Evolutionary conservation across 2,888 invertebrate species (phyloP), one percentile per base, ranked within the genome.

Genomic region (Tuta absoluta): DNA sequence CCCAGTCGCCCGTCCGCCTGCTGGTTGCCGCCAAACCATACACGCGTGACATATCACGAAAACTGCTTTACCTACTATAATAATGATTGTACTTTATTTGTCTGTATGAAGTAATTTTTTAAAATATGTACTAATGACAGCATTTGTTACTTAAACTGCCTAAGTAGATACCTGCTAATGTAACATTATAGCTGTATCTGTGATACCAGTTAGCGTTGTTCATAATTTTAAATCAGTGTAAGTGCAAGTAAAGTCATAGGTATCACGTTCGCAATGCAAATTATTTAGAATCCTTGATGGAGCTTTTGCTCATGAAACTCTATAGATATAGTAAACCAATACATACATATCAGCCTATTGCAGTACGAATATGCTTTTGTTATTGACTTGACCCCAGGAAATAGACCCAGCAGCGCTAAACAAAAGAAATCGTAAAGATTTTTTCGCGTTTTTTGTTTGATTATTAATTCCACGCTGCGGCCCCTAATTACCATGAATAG

Each of bases 41-140:
- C 24, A 28, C 17, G 62, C 62, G 33, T 53, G 62, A 62, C 62
- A 62, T 62, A 62, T 62, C 62, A 62, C 62, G 62, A 17, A 10
- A 62, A 45, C 41, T 19, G 38, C 64, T n/a, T 3, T 38, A 5
- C n/a, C 1, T 49, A 49, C 19, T 19, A 12, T 12, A 17, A 51
- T 23, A 51, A 19, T 51, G 19, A 51, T 33, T 33, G 8, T 33
- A 23, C 1, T 51, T 21, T 21, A 23, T 10, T 51, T 21, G 19
- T 51, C 51, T 8, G 17, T 45, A 17, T n/a, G 4, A 4, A 45
- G 33, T 45, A 3, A 45, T 7, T 45, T n/a, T 17, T 45, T 45
- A 17, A 45, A 14, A 12, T 38, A 11, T 38, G 11, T 38, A 38
- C 12, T 10, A 38, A 12, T 28, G 28, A 28, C 5, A 28, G 28